Conservation (phyloP, 2,113 vertebrate species). For the Corydoras sp. region DNA sequence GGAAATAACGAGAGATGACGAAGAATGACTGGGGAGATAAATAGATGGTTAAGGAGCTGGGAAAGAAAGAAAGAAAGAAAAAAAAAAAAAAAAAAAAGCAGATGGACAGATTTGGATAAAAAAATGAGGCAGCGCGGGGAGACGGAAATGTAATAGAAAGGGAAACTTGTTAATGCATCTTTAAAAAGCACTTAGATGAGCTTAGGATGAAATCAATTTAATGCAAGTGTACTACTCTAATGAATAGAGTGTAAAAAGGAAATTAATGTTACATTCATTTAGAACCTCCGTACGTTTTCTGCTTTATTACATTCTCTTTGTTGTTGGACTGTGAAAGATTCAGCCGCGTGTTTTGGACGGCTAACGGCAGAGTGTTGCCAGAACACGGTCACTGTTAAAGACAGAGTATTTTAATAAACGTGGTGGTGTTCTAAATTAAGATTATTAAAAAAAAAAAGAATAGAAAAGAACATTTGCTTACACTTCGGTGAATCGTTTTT, state of each 20-base stretch:
- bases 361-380: conserved; percentile 9
- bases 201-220: conserved; percentile 33
- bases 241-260: conserved; percentile 33
- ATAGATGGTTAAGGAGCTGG: conserved; percentile 26
- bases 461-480: no score
- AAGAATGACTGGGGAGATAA: conserved; percentile 29
- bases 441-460: no score
- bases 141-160: neutral
- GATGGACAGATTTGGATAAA: conserved; percentile 11
- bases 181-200: conserved; percentile 21
- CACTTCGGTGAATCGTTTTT: no score
- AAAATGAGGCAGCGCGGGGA: conserved; percentile 19
- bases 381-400: neutral
- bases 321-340: conserved; percentile 2
- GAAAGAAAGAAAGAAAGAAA: conserved; percentile 16
- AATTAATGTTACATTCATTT: conserved; percentile 34
- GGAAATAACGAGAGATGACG: conserved; percentile 48
- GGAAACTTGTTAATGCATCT: conserved; percentile 24
- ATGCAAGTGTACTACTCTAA: conserved; percentile 26
- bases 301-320: conserved; percentile 25
- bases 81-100: conserved; percentile 2
- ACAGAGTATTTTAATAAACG: no score
- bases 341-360: neutral
- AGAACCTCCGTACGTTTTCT: conserved; percentile 24
- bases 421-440: no score